Base-by-base conservation (phyloP, 2,888 invertebrate genomes). In the Pasiphila rectangulata region DNA sequence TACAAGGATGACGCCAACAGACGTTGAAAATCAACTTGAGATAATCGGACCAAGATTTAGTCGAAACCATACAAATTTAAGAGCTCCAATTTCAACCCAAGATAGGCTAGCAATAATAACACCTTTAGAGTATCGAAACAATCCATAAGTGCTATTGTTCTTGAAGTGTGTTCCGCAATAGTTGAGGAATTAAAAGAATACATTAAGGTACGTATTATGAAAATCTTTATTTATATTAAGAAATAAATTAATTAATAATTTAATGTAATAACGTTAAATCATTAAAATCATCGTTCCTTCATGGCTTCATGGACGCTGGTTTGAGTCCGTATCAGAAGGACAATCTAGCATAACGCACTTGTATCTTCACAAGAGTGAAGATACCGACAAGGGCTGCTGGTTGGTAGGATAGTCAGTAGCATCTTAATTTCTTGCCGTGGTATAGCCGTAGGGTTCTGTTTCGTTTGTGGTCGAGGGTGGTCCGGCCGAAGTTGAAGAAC, bases 291-390 rank as follows among this genome's bases (percentile, higher is more conserved):
- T 45, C 50, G 36, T 46, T n/a, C n/a, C n/a, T n/a, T n/a, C n/a
- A n/a, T n/a, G n/a, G n/a, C n/a, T n/a, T n/a, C n/a, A n/a, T n/a
- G n/a, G n/a, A n/a, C n/a, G n/a, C n/a, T n/a, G n/a, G n/a, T n/a
- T n/a, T n/a, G n/a, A n/a, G n/a, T n/a, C n/a, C n/a, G n/a, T n/a
- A n/a, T n/a, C n/a, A n/a, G n/a, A n/a, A n/a, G n/a, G n/a, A n/a
- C n/a, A n/a, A n/a, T n/a, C n/a, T n/a, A n/a, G n/a, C n/a, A n/a
- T n/a, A n/a, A n/a, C n/a, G n/a, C n/a, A n/a, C n/a, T n/a, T n/a
- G n/a, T n/a, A n/a, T n/a, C n/a, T n/a, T n/a, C n/a, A n/a, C n/a
- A 30, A 45, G 52, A 52, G 48, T 46, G 48, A 48, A 32, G 48
- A 29, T 23, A 50, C 45, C 36, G 51, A 51, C 51, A 39, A 51